phyloP scores from a whole-genome alignment of 2,888 invertebrate genomes.

The Salpingus planirostris region DNA sequence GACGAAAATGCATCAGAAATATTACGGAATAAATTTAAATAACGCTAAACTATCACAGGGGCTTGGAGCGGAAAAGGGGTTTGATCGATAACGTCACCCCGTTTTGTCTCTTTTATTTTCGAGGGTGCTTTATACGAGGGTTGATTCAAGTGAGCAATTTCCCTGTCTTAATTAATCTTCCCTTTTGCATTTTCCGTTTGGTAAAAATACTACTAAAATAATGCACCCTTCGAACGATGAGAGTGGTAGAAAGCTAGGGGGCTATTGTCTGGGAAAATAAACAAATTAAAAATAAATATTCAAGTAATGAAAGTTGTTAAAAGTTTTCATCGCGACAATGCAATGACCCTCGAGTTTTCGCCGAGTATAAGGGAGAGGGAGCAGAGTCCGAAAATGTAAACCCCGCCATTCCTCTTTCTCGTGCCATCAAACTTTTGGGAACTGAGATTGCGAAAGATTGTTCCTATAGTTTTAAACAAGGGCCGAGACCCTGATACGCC shows the following conservation, averaged over 20 bases:
- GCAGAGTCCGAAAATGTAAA: conserved; percentile 32
- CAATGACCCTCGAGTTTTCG: conserved; percentile 26
- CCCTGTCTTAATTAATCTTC: too few relatives aligned
- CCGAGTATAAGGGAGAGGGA: too few relatives aligned
- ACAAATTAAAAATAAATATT: conserved; percentile 21
- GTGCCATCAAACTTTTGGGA: conserved; percentile 38
- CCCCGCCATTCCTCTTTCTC: conserved; percentile 33
- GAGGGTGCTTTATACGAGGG: too few relatives aligned
- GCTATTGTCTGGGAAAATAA: conserved; percentile 10
- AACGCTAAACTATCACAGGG: too few relatives aligned
- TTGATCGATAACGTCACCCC: too few relatives aligned
- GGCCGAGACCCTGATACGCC: conserved; percentile 21
- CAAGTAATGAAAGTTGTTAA: conserved; percentile 21
- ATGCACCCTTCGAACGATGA: conserved; percentile 3
- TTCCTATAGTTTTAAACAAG: conserved; percentile 40
- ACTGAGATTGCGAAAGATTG: conserved; percentile 41
- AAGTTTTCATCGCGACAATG: conserved; percentile 23
- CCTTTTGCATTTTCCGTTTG: too few relatives aligned
- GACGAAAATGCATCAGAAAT: too few relatives aligned
- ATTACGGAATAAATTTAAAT: too few relatives aligned
- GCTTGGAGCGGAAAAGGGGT: too few relatives aligned
- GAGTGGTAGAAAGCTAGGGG: background rate
- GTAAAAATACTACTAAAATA: background rate
- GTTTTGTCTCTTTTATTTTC: too few relatives aligned
- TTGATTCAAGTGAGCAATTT: too few relatives aligned